Conservation (phyloP, 2,888 invertebrate species). For the Sclerodermus sp. region DNA sequence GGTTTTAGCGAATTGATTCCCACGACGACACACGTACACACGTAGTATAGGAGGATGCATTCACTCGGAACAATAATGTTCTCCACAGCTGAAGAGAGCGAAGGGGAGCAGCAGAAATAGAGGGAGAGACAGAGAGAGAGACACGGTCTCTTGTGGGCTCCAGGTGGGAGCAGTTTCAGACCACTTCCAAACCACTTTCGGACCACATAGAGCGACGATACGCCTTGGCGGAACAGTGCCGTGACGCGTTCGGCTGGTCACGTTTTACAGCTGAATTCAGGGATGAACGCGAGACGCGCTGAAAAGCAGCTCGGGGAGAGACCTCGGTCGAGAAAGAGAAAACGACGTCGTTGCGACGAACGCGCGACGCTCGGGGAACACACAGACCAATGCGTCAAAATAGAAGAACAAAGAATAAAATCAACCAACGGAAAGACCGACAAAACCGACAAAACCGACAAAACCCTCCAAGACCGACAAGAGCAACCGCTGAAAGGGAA, state of each 20-base stretch:
- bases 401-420: no score
- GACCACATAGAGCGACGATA: background rate
- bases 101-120: background rate
- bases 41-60: no score
- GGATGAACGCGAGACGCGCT: background rate
- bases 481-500: no score
- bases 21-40: no score
- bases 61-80: background rate
- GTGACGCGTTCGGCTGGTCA: background rate
- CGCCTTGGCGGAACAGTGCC: background rate
- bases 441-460: no score
- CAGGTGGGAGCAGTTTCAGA: no score
- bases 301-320: background rate
- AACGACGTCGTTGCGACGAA: constrained; percentile 2
- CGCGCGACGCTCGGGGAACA: background rate
- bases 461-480: no score
- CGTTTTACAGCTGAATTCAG: background rate
- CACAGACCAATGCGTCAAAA: no score
- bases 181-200: background rate
- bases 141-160: no score
- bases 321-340: background rate
- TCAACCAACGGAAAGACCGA: no score
- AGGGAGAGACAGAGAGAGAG: background rate
- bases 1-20: no score
- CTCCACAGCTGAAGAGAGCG: background rate